Evolutionary conservation across 23 tunicate species (phyloP).

Genomic region (Trididemnum miniatum): DNA sequence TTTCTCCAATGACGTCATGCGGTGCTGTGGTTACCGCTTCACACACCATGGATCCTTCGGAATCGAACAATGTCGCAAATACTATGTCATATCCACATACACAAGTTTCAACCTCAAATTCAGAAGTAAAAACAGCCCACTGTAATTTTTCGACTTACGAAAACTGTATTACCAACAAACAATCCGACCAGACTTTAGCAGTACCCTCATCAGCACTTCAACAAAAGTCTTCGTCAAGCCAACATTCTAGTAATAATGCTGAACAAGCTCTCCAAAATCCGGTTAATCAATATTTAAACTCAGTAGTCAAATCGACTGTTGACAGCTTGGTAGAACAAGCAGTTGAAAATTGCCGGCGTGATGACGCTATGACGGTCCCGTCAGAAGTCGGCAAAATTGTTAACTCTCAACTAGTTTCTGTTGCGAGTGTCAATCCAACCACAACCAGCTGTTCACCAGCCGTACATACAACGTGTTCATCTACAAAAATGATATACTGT

Average conservation of each 20-base stretch:
- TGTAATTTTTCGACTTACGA: no score
- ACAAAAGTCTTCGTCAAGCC: background rate
- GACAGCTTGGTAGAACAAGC: conserved; percentile 1
- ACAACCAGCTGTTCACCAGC: no score
- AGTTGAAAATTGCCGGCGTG: background rate
- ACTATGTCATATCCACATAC: no score
- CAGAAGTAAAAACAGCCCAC: no score
- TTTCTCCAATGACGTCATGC: background rate
- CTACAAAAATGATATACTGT: no score
- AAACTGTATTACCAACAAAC: no score
- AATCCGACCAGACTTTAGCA: background rate
- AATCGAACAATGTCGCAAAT: background rate
- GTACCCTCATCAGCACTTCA: background rate
- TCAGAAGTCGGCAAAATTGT: no score
- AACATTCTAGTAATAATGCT: background rate
- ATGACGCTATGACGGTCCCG: no score
- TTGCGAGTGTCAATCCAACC: no score
- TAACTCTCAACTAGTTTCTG: no score
- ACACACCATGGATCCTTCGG: background rate
- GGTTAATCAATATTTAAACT: background rate
- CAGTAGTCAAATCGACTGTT: conserved; percentile 11
- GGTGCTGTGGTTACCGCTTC: background rate
- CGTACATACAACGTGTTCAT: no score
- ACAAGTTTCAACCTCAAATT: no score
- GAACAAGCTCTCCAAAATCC: background rate